Percentiles rank a stretch among this genome's conserved stretches.
phyloP scores from a whole-genome alignment of 2,113 vertebrate species.

The Neotoma lepida region DNA sequence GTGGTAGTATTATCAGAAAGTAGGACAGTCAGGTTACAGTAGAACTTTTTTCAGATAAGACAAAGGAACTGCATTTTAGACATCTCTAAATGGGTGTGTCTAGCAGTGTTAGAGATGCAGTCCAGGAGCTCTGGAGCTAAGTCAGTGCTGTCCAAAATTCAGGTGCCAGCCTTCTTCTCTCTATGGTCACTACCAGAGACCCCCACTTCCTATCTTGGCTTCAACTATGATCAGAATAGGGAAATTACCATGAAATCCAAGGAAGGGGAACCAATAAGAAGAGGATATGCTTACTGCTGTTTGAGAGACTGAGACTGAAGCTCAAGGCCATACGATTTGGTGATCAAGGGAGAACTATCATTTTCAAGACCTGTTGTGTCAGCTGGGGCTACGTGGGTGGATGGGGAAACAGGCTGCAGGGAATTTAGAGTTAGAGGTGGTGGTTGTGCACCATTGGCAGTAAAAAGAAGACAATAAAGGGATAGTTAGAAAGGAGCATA shows the following conservation, averaged over 20 bases:
- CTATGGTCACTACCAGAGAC: neutral
- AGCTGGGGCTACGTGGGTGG: neutral
- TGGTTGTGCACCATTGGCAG: neutral
- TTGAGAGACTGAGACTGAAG: neutral
- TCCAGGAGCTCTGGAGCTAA: neutral
- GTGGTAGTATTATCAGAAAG: slow-evolving; percentile 13
- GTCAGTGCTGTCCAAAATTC: neutral
- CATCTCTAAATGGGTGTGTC: neutral
- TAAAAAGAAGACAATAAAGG: neutral
- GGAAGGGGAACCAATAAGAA: neutral
- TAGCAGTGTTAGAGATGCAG: neutral
- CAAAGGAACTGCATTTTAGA: neutral
- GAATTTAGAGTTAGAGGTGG: neutral
- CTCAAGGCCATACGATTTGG: neutral
- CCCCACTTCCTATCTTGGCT: neutral
- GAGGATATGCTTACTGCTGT: neutral
- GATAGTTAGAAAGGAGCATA: neutral
- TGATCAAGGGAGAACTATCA: neutral
- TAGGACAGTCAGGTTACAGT: neutral
- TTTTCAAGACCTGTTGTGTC: neutral
- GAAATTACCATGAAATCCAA: neutral
- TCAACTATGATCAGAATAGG: neutral
- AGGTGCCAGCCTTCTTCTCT: neutral
- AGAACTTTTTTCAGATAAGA: slow-evolving; percentile 22
- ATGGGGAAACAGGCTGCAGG: neutral